These are phyloP conservation scores for Epinephelus awoara DNA, from an alignment of 2,797 vertebrate species.

Conservation along the genomic window DNA sequence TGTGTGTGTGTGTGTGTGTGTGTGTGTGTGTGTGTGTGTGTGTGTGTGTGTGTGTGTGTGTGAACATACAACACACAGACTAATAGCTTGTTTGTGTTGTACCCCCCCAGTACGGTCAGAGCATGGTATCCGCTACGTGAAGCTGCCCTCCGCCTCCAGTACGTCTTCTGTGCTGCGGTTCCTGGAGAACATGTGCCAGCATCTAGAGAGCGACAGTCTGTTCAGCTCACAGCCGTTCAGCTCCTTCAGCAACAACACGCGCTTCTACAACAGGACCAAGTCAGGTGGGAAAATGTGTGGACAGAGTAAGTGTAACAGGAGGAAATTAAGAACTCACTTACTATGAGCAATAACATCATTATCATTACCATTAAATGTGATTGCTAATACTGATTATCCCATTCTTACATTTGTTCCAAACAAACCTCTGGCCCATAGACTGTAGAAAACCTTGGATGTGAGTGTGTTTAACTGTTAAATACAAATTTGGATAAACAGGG, in stretches of 20 bases:
- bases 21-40: slow-evolving; percentile 13
- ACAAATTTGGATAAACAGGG: no score
- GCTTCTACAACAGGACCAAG: slow-evolving; percentile 88
- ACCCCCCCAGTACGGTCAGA: slow-evolving; percentile 90
- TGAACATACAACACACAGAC: slow-evolving; percentile 7
- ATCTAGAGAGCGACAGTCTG: slow-evolving; percentile 93
- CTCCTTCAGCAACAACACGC: slow-evolving; percentile 81
- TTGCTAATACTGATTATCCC: no score
- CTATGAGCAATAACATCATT: background rate
- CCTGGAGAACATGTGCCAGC: slow-evolving; percentile 95
- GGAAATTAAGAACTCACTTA: background rate
- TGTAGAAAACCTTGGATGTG: no score
- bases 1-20: slow-evolving; percentile 16
- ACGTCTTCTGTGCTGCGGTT: slow-evolving; percentile 95
- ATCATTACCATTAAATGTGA: no score
- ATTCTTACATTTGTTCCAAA: no score
- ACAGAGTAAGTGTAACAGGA: background rate
- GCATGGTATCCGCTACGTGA: slow-evolving; percentile 92
- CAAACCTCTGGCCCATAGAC: no score
- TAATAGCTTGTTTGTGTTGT: slow-evolving; percentile 44
- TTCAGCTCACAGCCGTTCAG: slow-evolving; percentile 97
- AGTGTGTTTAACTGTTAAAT: no score
- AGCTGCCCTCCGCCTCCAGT: slow-evolving; percentile 94
- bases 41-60: slow-evolving; percentile 2
- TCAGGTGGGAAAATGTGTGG: slow-evolving; percentile 70